Evolutionary conservation across 2,888 invertebrate genomes (phyloP).

Genomic region (Ornithoptera priamus): DNA sequence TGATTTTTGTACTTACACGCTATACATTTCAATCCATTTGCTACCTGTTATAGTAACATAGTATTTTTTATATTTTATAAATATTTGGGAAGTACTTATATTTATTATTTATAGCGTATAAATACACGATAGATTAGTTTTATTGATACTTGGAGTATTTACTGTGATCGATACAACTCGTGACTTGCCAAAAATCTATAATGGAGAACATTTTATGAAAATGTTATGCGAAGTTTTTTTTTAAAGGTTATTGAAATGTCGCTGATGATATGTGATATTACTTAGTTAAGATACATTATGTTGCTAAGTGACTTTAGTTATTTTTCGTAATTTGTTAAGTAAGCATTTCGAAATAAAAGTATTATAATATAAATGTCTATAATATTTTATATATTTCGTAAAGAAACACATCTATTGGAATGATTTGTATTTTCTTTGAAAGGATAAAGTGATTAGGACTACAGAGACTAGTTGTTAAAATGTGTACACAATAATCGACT

Average conservation of each 20-base stretch:
- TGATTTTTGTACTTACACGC: slow-evolving; percentile 60
- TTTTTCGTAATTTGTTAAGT: slow-evolving; percentile 19
- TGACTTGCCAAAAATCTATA: slow-evolving; percentile 45
- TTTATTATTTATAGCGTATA: slow-evolving; percentile 14
- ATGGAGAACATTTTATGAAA: slow-evolving; percentile 36
- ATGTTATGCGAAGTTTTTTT: slow-evolving; percentile 24
- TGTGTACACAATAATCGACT: no score
- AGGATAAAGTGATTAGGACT: no score
- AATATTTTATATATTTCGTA: no score
- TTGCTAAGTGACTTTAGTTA: slow-evolving; percentile 20
- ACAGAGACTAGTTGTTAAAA: no score
- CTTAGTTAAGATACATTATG: slow-evolving; percentile 44
- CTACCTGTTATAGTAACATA: slow-evolving; percentile 19
- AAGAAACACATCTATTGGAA: no score
- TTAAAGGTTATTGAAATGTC: slow-evolving; percentile 42
- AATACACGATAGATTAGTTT: neutral
- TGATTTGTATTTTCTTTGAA: no score
- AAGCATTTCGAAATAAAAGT: slow-evolving; percentile 28
- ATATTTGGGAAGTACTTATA: slow-evolving; percentile 58
- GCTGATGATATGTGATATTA: slow-evolving; percentile 77
- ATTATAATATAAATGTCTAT: no score
- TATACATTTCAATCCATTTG: slow-evolving; percentile 38
- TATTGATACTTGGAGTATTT: slow-evolving; percentile 1
- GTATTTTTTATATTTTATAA: slow-evolving; percentile 26
- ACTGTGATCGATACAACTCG: slow-evolving; percentile 31